These are phyloP conservation scores for Sebastes variabilis DNA, from an alignment of 2,797 vertebrate genomes.

Conservation along the genomic window DNA sequence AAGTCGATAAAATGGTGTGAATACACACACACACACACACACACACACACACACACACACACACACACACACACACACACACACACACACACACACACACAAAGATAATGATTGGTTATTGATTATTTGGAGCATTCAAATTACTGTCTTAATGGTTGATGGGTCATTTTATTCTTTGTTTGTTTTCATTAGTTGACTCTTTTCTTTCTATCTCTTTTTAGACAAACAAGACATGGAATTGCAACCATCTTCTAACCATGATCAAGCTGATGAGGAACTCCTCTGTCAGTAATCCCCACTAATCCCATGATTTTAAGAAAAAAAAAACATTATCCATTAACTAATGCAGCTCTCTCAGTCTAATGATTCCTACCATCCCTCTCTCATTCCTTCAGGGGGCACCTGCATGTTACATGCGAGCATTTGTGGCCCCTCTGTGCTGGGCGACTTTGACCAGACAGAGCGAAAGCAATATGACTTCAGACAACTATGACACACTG, in stretches of 20 bases:
- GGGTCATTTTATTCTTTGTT: not conserved
- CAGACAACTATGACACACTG: conserved; percentile 53
- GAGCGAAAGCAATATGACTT: conserved; percentile 11
- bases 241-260: conserved; percentile 52
- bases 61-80: not conserved
- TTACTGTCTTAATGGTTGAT: not conserved
- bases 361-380: not conserved
- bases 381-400: conserved; percentile 45
- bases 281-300: conserved; percentile 64
- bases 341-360: not conserved
- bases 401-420: conserved; percentile 64
- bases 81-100: not conserved
- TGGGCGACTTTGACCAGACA: conserved; percentile 47
- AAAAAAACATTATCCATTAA: not conserved
- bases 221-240: conserved; percentile 58
- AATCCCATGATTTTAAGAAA: not conserved
- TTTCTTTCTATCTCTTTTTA: conserved; percentile 19
- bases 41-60: not conserved
- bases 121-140: not conserved
- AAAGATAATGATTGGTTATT: not conserved
- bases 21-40: not conserved
- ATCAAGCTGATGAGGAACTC: conserved; percentile 64
- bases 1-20: conserved; percentile 35
- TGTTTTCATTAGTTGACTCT: not conserved
- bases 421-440: conserved; percentile 66